Conservation (phyloP, 2,113 vertebrate genomes). For the Larimichthys crocea region DNA sequence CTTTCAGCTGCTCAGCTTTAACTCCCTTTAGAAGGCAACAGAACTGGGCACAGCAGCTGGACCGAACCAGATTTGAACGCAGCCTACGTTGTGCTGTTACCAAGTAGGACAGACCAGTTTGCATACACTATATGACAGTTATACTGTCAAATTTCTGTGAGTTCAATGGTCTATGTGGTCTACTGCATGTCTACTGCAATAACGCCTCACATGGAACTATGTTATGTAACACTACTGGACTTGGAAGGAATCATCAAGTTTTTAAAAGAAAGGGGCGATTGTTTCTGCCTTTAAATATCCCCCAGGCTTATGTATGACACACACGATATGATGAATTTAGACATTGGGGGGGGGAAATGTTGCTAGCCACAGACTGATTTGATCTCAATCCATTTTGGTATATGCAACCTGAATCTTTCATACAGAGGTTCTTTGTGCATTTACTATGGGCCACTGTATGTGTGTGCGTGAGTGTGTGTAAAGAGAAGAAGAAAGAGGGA, state of each 20-base stretch:
- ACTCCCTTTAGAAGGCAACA: background rate
- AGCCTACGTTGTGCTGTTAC: background rate
- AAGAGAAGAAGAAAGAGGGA: background rate
- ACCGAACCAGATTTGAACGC: no score
- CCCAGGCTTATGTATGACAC: conserved; percentile 3
- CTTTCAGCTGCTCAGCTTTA: no score
- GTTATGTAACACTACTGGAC: conserved; percentile 25
- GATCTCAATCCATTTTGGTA: conserved; percentile 31
- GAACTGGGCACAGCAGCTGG: no score
- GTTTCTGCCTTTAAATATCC: conserved; percentile 22
- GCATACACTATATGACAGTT: background rate
- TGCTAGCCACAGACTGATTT: conserved; percentile 14
- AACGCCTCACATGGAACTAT: conserved; percentile 4
- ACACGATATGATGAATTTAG: conserved; percentile 15
- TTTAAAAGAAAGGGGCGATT: conserved; percentile 29
- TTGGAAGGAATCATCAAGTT: background rate
- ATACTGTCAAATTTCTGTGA: background rate
- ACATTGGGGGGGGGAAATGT: background rate
- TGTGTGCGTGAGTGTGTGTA: background rate
- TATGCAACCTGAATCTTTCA: conserved; percentile 32
- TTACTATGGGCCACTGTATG: background rate
- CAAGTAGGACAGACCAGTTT: background rate
- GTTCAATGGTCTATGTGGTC: background rate
- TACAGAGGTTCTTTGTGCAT: conserved; percentile 43
- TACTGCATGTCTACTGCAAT: background rate